Base-by-base conservation (phyloP, 2,113 vertebrate species). In the Silurus asotus region DNA sequence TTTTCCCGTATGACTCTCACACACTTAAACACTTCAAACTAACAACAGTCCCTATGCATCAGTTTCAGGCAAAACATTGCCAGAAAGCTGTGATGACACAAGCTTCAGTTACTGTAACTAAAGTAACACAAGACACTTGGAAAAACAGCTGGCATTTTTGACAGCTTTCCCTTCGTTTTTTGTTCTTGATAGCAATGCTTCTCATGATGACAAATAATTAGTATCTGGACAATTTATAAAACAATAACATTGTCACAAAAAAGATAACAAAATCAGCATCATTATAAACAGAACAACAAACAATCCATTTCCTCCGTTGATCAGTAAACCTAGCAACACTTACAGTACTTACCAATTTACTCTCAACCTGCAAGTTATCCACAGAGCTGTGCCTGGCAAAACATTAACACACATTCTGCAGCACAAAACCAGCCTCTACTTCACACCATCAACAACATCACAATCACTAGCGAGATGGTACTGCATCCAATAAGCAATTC, bases 401-500 rank as follows among this genome's bases (percentile, higher is more conserved):
- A 74, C 11, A 85, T 89, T 62, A 82, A 81, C 84, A 89, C 84
- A 67, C 90, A 89, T 89, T 89, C 86, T 88, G 61, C 86, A 89
- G 91, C 91, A 89, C 90, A 89, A 86, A 87, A 70, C 82, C n/a
- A 87, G 86, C 82, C 70, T 87, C 87, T 67, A 85, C 88, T 91
- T 91, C 87, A 93, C 91, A 91, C 87, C 91, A 87, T 86, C 88
- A 62, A 70, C 86, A 72, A 79, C 89, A 88, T 91, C 89, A 86
- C 83, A 61, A 86, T 89, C 89, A 75, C 81, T 90, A 87, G 86
- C 89, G 58, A 20, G 67, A 84, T 89, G 79, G 88, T 82, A 90
- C 90, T 74, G 49, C 84, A 75, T 91, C 86, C 91, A 93, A 94
- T 94, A 94, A 93, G 93, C 94, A 94, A 95, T 93, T 94, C 94